Percentiles rank a stretch among this genome's conserved stretches.
phyloP scores from a whole-genome alignment of 2,888 invertebrate genomes.

The Clepsis dumicolana region DNA sequence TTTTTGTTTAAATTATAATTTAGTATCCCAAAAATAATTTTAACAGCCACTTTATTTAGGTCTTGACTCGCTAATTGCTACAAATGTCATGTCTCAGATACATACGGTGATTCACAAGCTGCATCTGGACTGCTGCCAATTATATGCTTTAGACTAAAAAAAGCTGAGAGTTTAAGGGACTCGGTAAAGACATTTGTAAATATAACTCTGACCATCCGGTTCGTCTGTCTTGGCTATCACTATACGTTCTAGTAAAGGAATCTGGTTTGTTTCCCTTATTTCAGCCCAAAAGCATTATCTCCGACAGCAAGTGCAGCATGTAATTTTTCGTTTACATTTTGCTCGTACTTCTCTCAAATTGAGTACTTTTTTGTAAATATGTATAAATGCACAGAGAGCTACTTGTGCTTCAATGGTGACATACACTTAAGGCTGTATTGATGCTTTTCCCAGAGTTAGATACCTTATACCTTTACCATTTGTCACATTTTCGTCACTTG shows the following conservation, averaged over 20 bases:
- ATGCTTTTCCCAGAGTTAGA: no score
- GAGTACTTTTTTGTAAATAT: no score
- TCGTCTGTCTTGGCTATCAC: background rate
- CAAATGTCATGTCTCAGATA: constrained; percentile 28
- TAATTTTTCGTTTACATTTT: no score
- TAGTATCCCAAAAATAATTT: constrained; percentile 17
- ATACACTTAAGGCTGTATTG: no score
- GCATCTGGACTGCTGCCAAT: constrained; percentile 32
- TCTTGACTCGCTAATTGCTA: constrained; percentile 22
- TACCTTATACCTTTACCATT: no score
- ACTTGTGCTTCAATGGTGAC: no score
- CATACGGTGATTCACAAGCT: constrained; percentile 34
- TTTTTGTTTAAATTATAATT: constrained; percentile 2
- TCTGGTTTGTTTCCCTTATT: no score
- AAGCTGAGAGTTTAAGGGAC: constrained; percentile 14
- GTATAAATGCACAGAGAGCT: no score
- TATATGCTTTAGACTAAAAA: constrained; percentile 23
- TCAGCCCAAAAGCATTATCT: no score
- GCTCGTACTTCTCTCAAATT: no score
- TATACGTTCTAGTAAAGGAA: background rate
- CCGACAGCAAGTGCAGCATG: no score
- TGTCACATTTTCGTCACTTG: no score
- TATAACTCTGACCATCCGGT: background rate
- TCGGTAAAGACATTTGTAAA: constrained; percentile 10
- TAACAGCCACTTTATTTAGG: constrained; percentile 28